These are phyloP conservation scores for Leucopsar rothschildi DNA, from an alignment of 2,113 vertebrate genomes.

Conservation along the genomic window DNA sequence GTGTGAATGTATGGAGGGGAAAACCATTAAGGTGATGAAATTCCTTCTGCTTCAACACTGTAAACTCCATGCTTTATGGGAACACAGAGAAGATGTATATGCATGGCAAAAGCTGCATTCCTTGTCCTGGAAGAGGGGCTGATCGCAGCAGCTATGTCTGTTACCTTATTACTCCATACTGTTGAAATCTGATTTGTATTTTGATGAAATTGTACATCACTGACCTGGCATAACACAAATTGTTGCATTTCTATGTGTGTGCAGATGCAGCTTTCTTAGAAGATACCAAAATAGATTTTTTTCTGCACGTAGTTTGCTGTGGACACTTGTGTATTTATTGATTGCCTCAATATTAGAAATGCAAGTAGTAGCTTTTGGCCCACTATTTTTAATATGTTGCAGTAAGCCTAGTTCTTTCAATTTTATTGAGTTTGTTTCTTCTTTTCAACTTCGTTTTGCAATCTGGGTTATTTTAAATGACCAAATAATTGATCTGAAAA, in stretches of 20 bases:
- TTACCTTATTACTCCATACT: not conserved
- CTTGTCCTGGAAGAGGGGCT: not conserved
- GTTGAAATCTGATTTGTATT: not conserved
- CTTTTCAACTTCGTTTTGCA: not conserved
- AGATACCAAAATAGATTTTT: not conserved
- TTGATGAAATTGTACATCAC: not conserved
- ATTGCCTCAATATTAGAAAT: not conserved
- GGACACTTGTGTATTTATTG: not conserved
- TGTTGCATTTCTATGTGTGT: not conserved
- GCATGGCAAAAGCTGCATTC: not conserved
- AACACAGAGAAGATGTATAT: not conserved
- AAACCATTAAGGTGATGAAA: not conserved
- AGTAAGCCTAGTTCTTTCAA: not conserved
- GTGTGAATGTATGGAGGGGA: not conserved
- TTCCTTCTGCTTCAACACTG: not conserved
- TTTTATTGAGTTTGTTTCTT: not conserved
- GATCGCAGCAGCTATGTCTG: not conserved
- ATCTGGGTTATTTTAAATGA: not conserved
- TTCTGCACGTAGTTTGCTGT: not conserved
- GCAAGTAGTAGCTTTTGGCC: not conserved
- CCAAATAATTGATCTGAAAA: not conserved
- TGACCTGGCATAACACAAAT: not conserved
- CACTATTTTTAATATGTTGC: not conserved
- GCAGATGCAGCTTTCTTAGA: not conserved
- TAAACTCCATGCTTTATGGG: not conserved